These are phyloP conservation scores for Drosophila subquinaria DNA, from an alignment of 2,888 invertebrate species.

Conservation along the genomic window DNA sequence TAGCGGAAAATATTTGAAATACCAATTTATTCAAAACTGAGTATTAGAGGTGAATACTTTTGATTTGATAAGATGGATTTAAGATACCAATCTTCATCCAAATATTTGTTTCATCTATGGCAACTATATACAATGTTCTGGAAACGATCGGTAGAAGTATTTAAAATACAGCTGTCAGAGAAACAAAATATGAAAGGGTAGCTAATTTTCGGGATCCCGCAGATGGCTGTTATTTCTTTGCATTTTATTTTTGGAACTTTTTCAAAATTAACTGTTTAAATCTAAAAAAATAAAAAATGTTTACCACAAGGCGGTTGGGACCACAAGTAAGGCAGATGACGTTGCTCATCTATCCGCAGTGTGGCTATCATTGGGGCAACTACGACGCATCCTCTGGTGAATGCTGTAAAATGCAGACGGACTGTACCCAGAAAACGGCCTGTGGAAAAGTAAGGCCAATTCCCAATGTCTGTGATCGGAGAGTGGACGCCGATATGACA, in stretches of 20 bases:
- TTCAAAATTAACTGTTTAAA: not conserved
- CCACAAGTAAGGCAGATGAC: not conserved
- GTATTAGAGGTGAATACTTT: no score
- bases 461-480: not conserved
- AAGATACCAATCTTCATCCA: no score
- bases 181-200: not conserved
- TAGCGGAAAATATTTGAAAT: no score
- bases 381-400: constrained; percentile 32
- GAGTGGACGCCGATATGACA: fast-evolving
- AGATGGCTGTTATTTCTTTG: not conserved
- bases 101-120: no score
- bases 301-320: not conserved
- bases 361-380: constrained; percentile 38
- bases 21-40: no score
- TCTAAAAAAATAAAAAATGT: constrained; percentile 26
- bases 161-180: not conserved
- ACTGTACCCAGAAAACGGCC: not conserved
- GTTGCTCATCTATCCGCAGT: not conserved
- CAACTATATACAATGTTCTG: no score
- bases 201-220: not conserved
- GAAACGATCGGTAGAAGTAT: no score
- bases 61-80: no score
- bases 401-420: constrained; percentile 32
- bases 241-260: not conserved
- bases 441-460: not conserved